These are phyloP conservation scores for Xanthia togata DNA, from an alignment of 2,888 invertebrate genomes.

Conservation along the genomic window DNA sequence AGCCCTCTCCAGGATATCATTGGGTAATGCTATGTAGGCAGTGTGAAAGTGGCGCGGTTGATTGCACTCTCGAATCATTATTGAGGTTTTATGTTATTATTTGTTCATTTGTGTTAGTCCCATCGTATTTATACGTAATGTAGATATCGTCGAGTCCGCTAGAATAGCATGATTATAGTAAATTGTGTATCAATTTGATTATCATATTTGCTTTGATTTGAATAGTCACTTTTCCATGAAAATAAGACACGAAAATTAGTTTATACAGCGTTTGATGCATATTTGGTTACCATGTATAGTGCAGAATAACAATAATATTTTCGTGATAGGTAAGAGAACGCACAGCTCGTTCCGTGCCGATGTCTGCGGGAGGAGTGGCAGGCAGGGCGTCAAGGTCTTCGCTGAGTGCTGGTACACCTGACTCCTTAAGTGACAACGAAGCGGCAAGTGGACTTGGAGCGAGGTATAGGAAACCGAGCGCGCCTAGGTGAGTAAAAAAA, in stretches of 20 bases:
- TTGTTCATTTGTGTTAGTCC: constrained; percentile 75
- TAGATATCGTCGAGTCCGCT: constrained; percentile 77
- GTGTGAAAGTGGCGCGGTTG: constrained; percentile 82
- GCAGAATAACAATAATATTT: constrained; percentile 42
- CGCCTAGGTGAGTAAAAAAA: constrained; percentile 79
- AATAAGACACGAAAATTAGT: constrained; percentile 39
- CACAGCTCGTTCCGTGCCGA: constrained; percentile 97
- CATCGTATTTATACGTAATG: constrained; percentile 77
- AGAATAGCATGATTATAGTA: constrained; percentile 80
- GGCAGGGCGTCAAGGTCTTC: constrained; percentile 94
- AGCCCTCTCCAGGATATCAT: constrained; percentile 93
- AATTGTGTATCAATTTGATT: constrained; percentile 48
- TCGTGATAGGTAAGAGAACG: constrained; percentile 96
- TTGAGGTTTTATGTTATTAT: constrained; percentile 73
- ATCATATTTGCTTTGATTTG: constrained; percentile 56
- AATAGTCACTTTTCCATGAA: constrained; percentile 44
- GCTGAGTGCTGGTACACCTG: constrained; percentile 96
- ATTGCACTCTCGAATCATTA: constrained; percentile 76
- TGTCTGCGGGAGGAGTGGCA: constrained; percentile 91
- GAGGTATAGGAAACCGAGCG: constrained; percentile 93
- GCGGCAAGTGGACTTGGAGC: constrained; percentile 93
- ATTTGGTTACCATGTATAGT: neutral
- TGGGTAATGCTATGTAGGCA: constrained; percentile 92
- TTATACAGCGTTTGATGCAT: constrained; percentile 25
- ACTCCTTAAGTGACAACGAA: constrained; percentile 97